These are phyloP conservation scores for Trichonephila inaurata DNA, from an alignment of 1,140 invertebrate species.

Conservation along the genomic window DNA sequence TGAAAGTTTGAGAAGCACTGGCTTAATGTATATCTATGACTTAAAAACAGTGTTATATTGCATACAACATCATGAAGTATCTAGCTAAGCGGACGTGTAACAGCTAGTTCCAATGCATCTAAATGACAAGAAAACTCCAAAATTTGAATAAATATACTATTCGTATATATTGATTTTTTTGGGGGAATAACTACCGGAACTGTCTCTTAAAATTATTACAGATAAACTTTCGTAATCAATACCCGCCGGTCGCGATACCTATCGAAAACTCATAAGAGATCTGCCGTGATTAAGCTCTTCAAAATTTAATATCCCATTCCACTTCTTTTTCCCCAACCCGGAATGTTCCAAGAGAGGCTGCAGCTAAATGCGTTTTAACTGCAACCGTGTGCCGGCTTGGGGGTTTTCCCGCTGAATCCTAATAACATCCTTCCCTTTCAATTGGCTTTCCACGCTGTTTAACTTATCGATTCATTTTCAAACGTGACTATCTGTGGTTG, in stretches of 20 bases:
- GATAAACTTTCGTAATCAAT: background rate
- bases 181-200: background rate
- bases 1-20: no score
- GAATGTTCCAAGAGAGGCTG: background rate
- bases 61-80: no score
- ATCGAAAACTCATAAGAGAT: background rate
- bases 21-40: no score
- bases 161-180: background rate
- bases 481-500: conserved; percentile 50
- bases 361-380: conserved; percentile 30
- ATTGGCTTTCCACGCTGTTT: conserved; percentile 43
- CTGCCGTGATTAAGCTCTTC: background rate
- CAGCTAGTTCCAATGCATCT: no score
- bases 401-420: conserved; percentile 41
- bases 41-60: no score
- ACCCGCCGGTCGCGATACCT: background rate
- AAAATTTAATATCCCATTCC: conserved; percentile 49
- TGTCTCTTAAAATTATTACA: background rate
- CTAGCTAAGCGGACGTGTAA: no score
- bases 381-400: background rate
- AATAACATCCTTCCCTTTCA: conserved; percentile 36
- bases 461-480: conserved; percentile 53
- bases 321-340: background rate
- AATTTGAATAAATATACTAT: background rate
- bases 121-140: background rate